Percentiles rank a stretch among this genome's conserved stretches.
phyloP scores from a whole-genome alignment of 2,797 vertebrate species.

The Lepus oiostolus region DNA sequence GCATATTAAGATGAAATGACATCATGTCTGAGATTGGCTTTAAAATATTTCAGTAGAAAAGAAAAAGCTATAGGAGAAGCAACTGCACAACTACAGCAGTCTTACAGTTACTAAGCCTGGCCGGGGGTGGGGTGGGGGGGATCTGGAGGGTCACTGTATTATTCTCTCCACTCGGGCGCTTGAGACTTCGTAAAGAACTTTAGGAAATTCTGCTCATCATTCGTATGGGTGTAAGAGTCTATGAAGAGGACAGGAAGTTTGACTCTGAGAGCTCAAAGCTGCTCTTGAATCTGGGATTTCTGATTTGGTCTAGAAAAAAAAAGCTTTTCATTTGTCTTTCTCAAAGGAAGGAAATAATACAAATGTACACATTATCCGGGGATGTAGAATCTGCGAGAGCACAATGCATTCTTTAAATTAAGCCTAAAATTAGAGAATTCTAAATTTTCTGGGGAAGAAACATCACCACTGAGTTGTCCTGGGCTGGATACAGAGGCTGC shows the following conservation, averaged over 20 bases:
- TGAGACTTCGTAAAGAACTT: not conserved
- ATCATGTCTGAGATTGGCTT: not conserved
- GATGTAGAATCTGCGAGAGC: not conserved
- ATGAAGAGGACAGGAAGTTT: not conserved
- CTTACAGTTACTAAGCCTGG: not conserved
- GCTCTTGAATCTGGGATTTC: not conserved
- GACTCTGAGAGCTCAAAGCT: not conserved
- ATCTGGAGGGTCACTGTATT: not conserved
- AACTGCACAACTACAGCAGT: not conserved
- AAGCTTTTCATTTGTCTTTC: not conserved
- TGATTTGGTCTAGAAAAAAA: constrained; percentile 4
- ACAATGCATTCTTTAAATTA: not conserved
- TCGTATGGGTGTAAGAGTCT: not conserved
- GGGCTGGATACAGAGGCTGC: not conserved
- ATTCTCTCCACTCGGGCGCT: not conserved
- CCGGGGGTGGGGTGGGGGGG: not conserved
- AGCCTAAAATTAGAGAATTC: constrained; percentile 17
- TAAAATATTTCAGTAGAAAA: constrained; percentile 1
- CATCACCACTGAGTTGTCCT: not conserved
- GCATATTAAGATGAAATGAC: constrained; percentile 6
- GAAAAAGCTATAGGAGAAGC: not conserved
- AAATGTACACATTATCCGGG: not conserved
- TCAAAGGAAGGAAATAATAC: constrained; percentile 19
- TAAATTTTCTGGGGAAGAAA: not conserved
- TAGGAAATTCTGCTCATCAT: not conserved